Evolutionary conservation across 2,888 invertebrate genomes (phyloP), one percentile per base, ranked within the genome.

Genomic region (Orthonychiurus folsomi): DNA sequence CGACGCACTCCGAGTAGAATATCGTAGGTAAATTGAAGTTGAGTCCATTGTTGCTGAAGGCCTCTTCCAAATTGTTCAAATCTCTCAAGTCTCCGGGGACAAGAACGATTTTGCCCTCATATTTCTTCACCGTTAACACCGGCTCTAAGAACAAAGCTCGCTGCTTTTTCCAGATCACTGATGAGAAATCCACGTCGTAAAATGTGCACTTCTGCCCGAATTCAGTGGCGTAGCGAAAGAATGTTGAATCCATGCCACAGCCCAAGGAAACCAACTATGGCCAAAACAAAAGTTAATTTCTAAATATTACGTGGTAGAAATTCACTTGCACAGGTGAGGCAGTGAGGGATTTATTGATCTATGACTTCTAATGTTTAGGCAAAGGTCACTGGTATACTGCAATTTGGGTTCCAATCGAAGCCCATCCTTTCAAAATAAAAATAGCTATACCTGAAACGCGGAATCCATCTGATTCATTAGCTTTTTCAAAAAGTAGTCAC

Each of bases 1-100:
- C 70, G 21, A 72, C 72, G 56, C 72, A 72, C 63, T 72, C 72
- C 0, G 70, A 70, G 54, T 70, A 72, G 57, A 72, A 70, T 23
- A 72, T 48, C 2, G 72, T 70, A 21, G 72, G 69, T 9, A 66
- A 59, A 0, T 64, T 50, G 55, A 66, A 66, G 26, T 72, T 66
- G 50, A 72, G 68, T 3, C 65, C 62, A n/a, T 52, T 61, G 25
- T 57, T 65, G 54, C 53, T 52, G 24, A 72, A 50, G 9, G 63
- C 64, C 9, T 64, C 64, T 21, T 64, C 60, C 5, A 72, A 21
- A 9, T 61, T 61, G 1, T 56, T 25, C 28, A 66, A 53, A 23
- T 69, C 53, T 61, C 70, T 25, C 23, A 72, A 53, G 55, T 72
- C 72, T 53, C 65, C 66, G 9, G 65, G 56, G 3, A 72, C 28